Evolutionary conservation across 2,797 vertebrate species (phyloP), one percentile per base, ranked within the genome.

Genomic region (Chromobotia macracanthus): DNA sequence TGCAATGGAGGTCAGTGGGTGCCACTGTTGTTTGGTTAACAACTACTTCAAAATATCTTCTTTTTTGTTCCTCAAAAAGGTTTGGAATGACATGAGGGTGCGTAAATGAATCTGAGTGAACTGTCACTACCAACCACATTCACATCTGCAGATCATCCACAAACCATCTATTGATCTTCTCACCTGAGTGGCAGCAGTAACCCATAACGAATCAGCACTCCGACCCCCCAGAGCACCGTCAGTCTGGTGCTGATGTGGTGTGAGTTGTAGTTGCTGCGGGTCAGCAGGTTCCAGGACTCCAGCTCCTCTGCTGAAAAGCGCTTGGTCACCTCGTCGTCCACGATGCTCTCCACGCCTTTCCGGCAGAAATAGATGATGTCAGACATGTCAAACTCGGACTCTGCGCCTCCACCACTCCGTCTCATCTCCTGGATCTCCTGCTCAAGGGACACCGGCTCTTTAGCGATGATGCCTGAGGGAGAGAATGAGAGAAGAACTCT

Each of bases 251-350:
- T 96, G 86, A 97, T 95, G 5, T 96, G 94, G 31, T 94, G 94
- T 88, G 97, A 97, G 89, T 96, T 97, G 86, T 95, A 95, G 89
- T 95, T 96, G 90, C 95, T 98, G 81, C 96, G 93, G 61, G 95
- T 98, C 89, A 98, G 92, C 78, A 98, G 87, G 87, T 98, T 98
- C 96, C 96, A 99, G 76, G 94, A 96, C 87, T 97, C 95, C 85
- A 97, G 83, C 84, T 98, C 96, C 87, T 97, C 96, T 0, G 95
- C 94, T 0, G 95, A 95, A 86, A 98, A 98, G 70, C 95, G 90
- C 83, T 97, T 96, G 80, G 95, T 98, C 92, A 98, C 96, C 85
- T 99, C 96, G 6, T 98, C 97, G 0, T 99, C 96, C 91, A 97
- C 94, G 48, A 98, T 97, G 89, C 94, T 97, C 90, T 96, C 96